These are phyloP conservation scores for Aphelenchoides avenae DNA, from an alignment of 1,140 invertebrate species.

Conservation along the genomic window DNA sequence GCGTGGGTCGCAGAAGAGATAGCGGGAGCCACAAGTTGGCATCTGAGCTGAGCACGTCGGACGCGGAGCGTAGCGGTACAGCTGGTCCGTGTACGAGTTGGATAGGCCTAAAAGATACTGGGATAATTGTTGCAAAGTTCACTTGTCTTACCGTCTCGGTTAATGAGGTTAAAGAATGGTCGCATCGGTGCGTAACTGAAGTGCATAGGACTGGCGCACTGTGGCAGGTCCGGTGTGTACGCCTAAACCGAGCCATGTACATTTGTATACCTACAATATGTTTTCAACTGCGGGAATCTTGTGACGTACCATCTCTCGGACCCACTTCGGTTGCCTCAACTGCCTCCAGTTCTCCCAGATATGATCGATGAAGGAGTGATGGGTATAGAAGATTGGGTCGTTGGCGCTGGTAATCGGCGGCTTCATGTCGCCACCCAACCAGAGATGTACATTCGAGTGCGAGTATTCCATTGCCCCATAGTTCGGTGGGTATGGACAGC, in stretches of 20 bases:
- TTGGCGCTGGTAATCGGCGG: slow-evolving; percentile 24
- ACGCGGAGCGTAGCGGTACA: slow-evolving; percentile 55
- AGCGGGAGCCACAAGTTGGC: slow-evolving; percentile 56
- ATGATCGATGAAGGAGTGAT: slow-evolving; percentile 62
- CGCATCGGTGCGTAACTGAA: slow-evolving; percentile 55
- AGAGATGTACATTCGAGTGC: slow-evolving; percentile 53
- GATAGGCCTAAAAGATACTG: slow-evolving; percentile 35
- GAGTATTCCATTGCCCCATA: slow-evolving; percentile 48
- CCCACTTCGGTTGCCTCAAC: slow-evolving; percentile 36
- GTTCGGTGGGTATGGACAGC: slow-evolving; percentile 49
- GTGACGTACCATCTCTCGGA: slow-evolving; percentile 12
- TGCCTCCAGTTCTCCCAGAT: slow-evolving; percentile 60
- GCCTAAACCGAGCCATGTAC: slow-evolving; percentile 31
- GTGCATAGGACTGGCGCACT: slow-evolving; percentile 53
- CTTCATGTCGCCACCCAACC: slow-evolving; percentile 55
- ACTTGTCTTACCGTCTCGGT: slow-evolving; percentile 46
- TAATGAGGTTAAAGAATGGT: slow-evolving; percentile 48
- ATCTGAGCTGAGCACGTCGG: slow-evolving; percentile 42
- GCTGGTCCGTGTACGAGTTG: slow-evolving; percentile 55
- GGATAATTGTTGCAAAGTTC: slow-evolving; percentile 12
- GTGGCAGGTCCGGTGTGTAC: slow-evolving; percentile 48
- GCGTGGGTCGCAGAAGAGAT: slow-evolving; percentile 55
- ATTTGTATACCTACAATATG: not conserved
- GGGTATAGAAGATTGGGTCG: slow-evolving; percentile 41
- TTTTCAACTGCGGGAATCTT: slow-evolving; percentile 8